A percentile compares a stretch with the other conserved stretches of the same genome.
Conservation (phyloP, 2,113 vertebrate genomes). For the Columba janthina region DNA sequence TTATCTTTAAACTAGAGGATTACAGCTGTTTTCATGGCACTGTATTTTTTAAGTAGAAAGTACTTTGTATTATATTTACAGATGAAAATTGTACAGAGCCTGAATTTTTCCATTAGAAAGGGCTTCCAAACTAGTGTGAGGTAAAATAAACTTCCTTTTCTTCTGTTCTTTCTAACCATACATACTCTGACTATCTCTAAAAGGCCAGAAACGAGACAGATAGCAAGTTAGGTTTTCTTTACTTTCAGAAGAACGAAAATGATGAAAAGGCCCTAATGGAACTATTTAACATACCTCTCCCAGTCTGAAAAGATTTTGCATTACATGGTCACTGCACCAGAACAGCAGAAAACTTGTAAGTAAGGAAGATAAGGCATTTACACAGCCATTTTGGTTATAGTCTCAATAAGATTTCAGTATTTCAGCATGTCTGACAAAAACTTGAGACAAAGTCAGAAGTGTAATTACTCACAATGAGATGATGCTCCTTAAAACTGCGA, state of each 20-base stretch:
- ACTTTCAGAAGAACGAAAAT: background rate
- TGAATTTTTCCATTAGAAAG: background rate
- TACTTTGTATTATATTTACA: background rate
- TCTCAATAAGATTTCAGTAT: background rate
- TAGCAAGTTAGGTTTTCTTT: background rate
- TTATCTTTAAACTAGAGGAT: background rate
- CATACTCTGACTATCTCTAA: background rate
- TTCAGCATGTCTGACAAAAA: background rate
- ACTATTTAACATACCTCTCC: background rate
- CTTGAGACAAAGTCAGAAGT: background rate
- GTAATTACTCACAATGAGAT: background rate
- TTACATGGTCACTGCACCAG: background rate
- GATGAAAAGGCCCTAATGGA: background rate
- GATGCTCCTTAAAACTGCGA: background rate
- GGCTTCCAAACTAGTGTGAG: background rate
- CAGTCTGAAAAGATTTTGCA: background rate
- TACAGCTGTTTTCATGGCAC: background rate
- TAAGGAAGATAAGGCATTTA: background rate
- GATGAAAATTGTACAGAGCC: background rate
- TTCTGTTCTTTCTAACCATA: background rate
- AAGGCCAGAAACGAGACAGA: background rate
- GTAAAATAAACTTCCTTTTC: background rate
- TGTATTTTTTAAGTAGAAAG: background rate
- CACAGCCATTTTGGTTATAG: background rate
- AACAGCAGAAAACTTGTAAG: background rate